phyloP scores from a whole-genome alignment of 2,113 vertebrate genomes.

The Spea multiplicata region DNA sequence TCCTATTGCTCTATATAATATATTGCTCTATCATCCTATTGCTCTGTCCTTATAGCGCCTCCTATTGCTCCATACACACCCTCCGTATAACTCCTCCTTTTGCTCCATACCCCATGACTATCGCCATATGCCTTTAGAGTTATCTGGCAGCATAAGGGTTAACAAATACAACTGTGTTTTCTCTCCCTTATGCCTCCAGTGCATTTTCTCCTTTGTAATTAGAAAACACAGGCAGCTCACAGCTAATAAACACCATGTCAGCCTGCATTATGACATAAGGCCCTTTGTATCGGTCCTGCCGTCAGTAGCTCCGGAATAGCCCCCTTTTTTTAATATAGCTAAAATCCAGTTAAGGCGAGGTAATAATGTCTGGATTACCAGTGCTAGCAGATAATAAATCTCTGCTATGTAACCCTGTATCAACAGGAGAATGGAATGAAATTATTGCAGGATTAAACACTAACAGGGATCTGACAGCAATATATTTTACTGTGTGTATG shows the following conservation, averaged over 20 bases:
- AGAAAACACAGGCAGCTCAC: conserved; percentile 42
- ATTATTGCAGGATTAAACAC: conserved; percentile 48
- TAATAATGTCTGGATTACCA: conserved; percentile 48
- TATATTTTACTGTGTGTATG: conserved; percentile 27
- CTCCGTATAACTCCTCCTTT: neutral
- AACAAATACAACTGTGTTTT: neutral
- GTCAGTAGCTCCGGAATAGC: conserved; percentile 18
- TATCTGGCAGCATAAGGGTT: conserved; percentile 9
- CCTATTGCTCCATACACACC: no score
- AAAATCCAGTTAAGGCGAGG: conserved; percentile 48
- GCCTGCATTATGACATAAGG: conserved; percentile 43
- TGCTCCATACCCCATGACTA: neutral
- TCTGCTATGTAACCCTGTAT: conserved; percentile 46
- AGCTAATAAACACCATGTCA: conserved; percentile 47
- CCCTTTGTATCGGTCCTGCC: conserved; percentile 15
- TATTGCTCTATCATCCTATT: no score
- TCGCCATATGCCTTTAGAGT: neutral
- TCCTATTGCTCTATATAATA: no score
- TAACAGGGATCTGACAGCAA: conserved; percentile 45
- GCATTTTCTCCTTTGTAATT: conserved; percentile 34
- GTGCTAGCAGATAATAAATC: conserved; percentile 44
- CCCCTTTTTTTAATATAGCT: conserved; percentile 46
- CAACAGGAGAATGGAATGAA: conserved; percentile 42
- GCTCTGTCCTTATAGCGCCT: no score
- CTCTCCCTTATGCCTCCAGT: neutral